A percentile compares a stretch with the other conserved stretches of the same genome.
Conservation (phyloP, 2,113 vertebrate species). For the Orycteropus afer region DNA sequence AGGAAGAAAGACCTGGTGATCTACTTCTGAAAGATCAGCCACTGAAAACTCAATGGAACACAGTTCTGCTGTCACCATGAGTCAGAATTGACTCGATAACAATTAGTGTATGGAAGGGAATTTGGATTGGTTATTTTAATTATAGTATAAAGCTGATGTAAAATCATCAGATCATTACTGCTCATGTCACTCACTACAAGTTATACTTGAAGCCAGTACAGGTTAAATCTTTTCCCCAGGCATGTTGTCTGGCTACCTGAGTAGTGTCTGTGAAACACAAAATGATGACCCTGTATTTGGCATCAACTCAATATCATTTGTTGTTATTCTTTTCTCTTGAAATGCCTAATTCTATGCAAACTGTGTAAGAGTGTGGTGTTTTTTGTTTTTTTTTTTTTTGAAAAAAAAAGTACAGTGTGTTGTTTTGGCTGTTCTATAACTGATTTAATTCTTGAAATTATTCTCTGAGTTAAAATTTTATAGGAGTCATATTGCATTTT, state of each 20-base stretch:
- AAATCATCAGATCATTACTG: background rate
- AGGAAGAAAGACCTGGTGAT: background rate
- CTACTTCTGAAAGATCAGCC: background rate
- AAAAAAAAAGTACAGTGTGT: background rate
- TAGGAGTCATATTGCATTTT: background rate
- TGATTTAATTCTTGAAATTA: background rate
- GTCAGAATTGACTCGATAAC: background rate
- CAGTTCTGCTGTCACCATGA: background rate
- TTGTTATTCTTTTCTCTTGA: background rate
- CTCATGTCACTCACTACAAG: too few species aligned
- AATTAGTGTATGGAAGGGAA: background rate
- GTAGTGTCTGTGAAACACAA: background rate
- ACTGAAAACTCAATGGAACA: background rate
- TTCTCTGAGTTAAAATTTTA: background rate
- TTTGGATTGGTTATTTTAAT: background rate
- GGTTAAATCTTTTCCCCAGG: background rate
- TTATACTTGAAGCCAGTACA: background rate
- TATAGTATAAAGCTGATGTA: background rate
- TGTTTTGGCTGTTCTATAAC: background rate
- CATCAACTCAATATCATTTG: background rate
- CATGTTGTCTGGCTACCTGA: fast-evolving
- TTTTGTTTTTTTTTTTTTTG: too few species aligned
- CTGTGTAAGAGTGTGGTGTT: background rate
- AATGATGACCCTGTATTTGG: background rate
- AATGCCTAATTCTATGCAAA: background rate